Evolutionary conservation across 1,140 invertebrate species (phyloP).

Genomic region (Prorops nasuta): DNA sequence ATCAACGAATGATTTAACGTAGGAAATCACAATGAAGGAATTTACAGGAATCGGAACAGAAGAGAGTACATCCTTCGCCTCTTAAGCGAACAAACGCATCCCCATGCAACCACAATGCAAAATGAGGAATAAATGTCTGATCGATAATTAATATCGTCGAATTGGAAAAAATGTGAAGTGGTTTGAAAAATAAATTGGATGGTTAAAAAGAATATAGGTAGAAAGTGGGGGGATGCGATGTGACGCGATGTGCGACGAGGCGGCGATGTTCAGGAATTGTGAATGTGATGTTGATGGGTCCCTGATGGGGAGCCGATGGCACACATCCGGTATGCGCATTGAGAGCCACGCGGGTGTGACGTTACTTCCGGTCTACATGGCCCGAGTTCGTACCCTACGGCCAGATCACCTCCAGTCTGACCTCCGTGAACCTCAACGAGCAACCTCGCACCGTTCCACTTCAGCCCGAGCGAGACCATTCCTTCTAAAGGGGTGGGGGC

Average conservation of each 20-base stretch:
- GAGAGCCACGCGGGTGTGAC: constrained; percentile 58
- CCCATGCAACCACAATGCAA: no score
- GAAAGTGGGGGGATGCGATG: constrained; percentile 11
- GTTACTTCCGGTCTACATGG: constrained; percentile 57
- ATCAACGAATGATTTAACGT: no score
- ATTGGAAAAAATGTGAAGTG: no score
- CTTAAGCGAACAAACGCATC: no score
- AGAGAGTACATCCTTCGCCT: no score
- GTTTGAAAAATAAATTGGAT: no score
- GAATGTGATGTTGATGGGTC: constrained; percentile 51
- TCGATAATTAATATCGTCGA: no score
- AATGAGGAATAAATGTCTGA: no score
- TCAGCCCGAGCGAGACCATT: constrained; percentile 1
- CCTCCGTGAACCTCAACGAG: constrained; percentile 32
- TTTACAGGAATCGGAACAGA: no score
- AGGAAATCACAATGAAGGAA: no score
- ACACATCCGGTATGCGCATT: constrained; percentile 59
- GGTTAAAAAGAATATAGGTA: no score
- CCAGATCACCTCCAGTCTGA: constrained; percentile 37
- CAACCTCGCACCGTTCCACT: constrained; percentile 21
- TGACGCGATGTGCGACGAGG: constrained; percentile 41
- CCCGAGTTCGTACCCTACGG: constrained; percentile 42
- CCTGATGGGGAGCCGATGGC: constrained; percentile 57
- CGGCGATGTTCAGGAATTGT: constrained; percentile 46
- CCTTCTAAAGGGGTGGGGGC: no score